These are phyloP conservation scores for Rhyacichthys aspro DNA, from an alignment of 2,797 vertebrate species.

Conservation along the genomic window DNA sequence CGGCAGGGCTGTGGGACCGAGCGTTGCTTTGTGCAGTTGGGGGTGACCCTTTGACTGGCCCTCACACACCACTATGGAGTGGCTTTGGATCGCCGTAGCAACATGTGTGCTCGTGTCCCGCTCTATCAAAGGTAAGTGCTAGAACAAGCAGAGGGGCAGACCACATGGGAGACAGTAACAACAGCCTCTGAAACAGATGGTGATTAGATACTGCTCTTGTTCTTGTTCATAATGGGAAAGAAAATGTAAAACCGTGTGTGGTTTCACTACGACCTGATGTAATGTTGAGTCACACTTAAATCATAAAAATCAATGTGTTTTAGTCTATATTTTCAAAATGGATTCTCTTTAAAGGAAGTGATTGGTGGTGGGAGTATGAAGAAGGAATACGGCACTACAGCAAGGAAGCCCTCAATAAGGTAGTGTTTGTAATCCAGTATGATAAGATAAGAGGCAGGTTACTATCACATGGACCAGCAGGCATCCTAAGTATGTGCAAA, in stretches of 20 bases:
- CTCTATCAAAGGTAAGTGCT: constrained; percentile 83
- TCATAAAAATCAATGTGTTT: too few species aligned
- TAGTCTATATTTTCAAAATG: not conserved
- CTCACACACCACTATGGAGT: constrained; percentile 70
- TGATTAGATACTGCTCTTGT: too few species aligned
- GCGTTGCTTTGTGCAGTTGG: constrained; percentile 57
- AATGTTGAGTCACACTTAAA: too few species aligned
- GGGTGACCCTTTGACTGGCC: constrained; percentile 58
- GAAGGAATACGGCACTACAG: constrained; percentile 78
- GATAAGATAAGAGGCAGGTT: constrained; percentile 14
- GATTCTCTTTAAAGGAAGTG: constrained; percentile 64
- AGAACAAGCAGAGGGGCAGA: constrained; percentile 64
- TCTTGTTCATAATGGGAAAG: too few species aligned
- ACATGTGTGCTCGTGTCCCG: constrained; percentile 69
- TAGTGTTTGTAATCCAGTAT: constrained; percentile 45
- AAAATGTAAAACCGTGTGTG: too few species aligned
- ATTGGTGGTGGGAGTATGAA: constrained; percentile 81
- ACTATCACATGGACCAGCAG: constrained; percentile 10
- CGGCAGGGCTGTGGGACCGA: constrained; percentile 51
- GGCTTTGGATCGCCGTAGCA: constrained; percentile 80
- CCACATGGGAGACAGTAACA: constrained; percentile 33
- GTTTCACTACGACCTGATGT: too few species aligned
- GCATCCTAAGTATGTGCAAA: constrained; percentile 33
- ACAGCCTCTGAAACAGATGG: too few species aligned
- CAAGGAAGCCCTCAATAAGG: constrained; percentile 76